Evolutionary conservation across 2,797 vertebrate genomes (phyloP).

Genomic region (Remorina albescens): DNA sequence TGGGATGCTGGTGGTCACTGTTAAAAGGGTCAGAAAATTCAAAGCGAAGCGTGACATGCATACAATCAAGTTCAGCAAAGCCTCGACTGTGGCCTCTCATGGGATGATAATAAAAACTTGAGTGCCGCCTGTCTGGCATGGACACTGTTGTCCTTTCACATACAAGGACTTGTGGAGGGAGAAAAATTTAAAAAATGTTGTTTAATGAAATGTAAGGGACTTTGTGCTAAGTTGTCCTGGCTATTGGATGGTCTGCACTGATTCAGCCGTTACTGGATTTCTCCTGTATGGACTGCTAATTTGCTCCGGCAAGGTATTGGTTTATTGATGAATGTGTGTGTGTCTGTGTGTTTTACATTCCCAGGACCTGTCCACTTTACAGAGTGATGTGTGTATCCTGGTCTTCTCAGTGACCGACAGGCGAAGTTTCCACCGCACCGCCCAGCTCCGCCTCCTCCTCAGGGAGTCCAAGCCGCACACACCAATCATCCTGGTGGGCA

Average conservation of each 20-base stretch:
- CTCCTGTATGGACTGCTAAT: not conserved
- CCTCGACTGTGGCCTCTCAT: slow-evolving; percentile 30
- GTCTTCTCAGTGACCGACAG: slow-evolving; percentile 95
- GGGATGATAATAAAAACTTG: slow-evolving; percentile 57
- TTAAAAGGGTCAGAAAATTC: slow-evolving; percentile 71
- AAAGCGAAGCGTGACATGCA: slow-evolving; percentile 61
- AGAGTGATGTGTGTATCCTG: slow-evolving; percentile 91
- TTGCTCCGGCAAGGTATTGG: slow-evolving; percentile 4
- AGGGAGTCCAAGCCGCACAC: slow-evolving; percentile 88
- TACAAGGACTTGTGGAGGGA: not conserved
- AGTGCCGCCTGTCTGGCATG: slow-evolving; percentile 17
- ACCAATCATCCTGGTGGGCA: slow-evolving; percentile 93
- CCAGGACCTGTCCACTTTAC: slow-evolving; percentile 88
- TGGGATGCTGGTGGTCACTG: slow-evolving; percentile 53
- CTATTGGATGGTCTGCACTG: slow-evolving; percentile 44
- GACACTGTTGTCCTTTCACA: slow-evolving; percentile 15
- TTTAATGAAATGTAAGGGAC: slow-evolving; percentile 12
- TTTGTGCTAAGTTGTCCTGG: not conserved
- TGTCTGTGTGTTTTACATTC: slow-evolving; percentile 64
- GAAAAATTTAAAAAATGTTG: slow-evolving; percentile 6
- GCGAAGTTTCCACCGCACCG: slow-evolving; percentile 89
- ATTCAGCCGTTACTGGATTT: slow-evolving; percentile 30
- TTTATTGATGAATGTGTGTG: slow-evolving; percentile 50
- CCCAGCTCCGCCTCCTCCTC: slow-evolving; percentile 89
- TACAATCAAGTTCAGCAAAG: slow-evolving; percentile 42